Evolutionary conservation across 2,797 vertebrate genomes (phyloP).

Genomic region (Clamator glandarius): DNA sequence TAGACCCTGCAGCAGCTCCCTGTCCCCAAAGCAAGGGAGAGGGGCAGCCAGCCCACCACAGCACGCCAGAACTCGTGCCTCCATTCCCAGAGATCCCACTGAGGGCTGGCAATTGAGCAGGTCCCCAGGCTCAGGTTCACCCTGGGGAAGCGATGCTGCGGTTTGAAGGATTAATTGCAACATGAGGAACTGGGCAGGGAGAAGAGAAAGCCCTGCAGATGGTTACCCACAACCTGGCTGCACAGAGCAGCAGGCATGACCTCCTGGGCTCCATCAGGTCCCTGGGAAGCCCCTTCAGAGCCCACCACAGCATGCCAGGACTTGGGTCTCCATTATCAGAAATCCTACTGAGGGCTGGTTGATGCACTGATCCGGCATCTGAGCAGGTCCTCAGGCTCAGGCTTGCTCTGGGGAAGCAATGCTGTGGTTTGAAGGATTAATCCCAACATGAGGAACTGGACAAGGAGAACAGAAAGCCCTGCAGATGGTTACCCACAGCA

Average conservation of each 20-base stretch:
- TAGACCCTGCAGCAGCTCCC: neutral
- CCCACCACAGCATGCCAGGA: neutral
- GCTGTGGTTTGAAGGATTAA: constrained; percentile 2
- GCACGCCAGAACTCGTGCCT: rapidly evolving
- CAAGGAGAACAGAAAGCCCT: neutral
- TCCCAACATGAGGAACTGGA: neutral
- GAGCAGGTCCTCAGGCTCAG: neutral
- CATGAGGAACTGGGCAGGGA: neutral
- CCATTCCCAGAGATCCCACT: neutral
- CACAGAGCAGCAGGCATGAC: neutral
- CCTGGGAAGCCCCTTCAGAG: neutral
- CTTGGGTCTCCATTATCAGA: rapidly evolving
- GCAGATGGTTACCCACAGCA: neutral
- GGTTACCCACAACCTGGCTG: constrained; percentile 19
- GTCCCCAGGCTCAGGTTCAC: neutral
- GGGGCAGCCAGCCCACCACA: neutral
- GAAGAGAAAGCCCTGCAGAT: neutral
- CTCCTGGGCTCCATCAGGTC: neutral
- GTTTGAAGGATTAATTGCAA: constrained; percentile 4
- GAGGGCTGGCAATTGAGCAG: neutral
- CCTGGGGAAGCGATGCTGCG: neutral
- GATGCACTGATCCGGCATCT: neutral
- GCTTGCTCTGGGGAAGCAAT: neutral
- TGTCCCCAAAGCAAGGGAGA: neutral
- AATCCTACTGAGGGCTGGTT: neutral